Evolutionary conservation across 37 sponge, comb jelly and placozoan genomes (phyloP).

Genomic region (Cliona cf. orientalis): DNA sequence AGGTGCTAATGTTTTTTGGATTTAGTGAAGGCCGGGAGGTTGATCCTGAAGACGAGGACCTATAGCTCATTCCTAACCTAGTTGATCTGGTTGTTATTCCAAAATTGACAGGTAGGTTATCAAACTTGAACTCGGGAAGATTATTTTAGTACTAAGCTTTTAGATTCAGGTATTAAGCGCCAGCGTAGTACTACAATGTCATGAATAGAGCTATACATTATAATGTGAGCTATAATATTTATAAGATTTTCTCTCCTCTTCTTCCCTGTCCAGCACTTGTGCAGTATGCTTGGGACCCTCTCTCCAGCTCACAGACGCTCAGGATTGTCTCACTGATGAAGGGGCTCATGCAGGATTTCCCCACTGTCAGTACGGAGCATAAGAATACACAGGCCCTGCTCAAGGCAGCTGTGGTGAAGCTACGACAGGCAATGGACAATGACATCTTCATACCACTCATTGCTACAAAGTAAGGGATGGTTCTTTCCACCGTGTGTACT

Average conservation of each 20-base stretch:
- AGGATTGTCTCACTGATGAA: conserved; percentile 22
- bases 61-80: conserved; percentile 58
- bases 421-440: conserved; percentile 30
- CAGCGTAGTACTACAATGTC: too few relatives aligned
- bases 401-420: conserved; percentile 4
- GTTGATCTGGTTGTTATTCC: conserved; percentile 66
- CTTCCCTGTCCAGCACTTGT: conserved; percentile 34
- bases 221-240: neutral
- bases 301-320: conserved; percentile 64
- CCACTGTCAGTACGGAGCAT: conserved; percentile 39
- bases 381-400: conserved; percentile 36
- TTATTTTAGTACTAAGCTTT: too few relatives aligned
- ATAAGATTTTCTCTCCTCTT: neutral
- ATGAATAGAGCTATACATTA: neutral
- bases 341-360: conserved; percentile 52
- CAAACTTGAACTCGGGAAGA: too few relatives aligned
- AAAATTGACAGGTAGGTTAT: conserved; percentile 68
- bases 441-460: conserved; percentile 72
- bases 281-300: conserved; percentile 72
- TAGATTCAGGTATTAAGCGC: too few relatives aligned
- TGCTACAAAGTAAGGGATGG: conserved; percentile 61
- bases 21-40: conserved; percentile 23
- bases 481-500: too few relatives aligned
- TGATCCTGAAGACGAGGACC: conserved; percentile 58
- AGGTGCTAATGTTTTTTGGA: conserved; percentile 73